phyloP scores from a whole-genome alignment of 2,888 invertebrate genomes.

The Sphaerophoria rueppellii region DNA sequence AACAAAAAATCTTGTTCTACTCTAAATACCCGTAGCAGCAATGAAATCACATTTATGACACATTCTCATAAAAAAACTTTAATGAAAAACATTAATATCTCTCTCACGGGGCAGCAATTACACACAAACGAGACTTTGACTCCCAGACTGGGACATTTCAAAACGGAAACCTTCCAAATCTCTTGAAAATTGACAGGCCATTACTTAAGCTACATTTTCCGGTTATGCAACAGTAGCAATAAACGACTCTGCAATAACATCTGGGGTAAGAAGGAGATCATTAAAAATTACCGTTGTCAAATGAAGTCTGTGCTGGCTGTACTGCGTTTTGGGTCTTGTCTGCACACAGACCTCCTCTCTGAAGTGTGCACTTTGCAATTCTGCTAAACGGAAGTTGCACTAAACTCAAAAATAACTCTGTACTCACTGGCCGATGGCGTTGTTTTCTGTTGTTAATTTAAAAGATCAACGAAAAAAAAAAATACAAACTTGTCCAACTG shows the following conservation, averaged over 20 bases:
- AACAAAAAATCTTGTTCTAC: not conserved
- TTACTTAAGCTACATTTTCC: slow-evolving; percentile 49
- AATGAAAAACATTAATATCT: not conserved
- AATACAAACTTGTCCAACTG: slow-evolving; percentile 62
- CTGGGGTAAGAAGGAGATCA: slow-evolving; percentile 16
- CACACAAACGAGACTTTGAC: not conserved
- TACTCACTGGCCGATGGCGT: not conserved
- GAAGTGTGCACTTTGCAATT: slow-evolving; percentile 4
- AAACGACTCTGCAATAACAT: not conserved
- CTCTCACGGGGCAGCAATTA: not conserved
- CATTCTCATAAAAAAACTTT: not conserved
- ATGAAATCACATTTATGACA: not conserved
- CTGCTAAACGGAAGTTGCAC: slow-evolving; percentile 61
- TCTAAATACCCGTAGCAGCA: not conserved
- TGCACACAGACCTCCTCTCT: not conserved
- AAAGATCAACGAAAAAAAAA: slow-evolving; percentile 38
- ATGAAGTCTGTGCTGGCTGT: not conserved
- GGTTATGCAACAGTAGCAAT: slow-evolving; percentile 38
- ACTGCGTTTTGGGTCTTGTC: not conserved
- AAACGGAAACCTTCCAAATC: slow-evolving; percentile 60
- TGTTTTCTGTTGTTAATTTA: not conserved
- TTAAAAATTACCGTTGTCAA: slow-evolving; percentile 13
- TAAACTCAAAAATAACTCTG: slow-evolving; percentile 37
- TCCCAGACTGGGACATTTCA: not conserved
- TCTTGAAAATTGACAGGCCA: slow-evolving; percentile 49